Percentiles rank a stretch among this genome's conserved stretches.
Conservation (phyloP, 23 tunicate genomes). For the Halocynthia roretzi region DNA sequence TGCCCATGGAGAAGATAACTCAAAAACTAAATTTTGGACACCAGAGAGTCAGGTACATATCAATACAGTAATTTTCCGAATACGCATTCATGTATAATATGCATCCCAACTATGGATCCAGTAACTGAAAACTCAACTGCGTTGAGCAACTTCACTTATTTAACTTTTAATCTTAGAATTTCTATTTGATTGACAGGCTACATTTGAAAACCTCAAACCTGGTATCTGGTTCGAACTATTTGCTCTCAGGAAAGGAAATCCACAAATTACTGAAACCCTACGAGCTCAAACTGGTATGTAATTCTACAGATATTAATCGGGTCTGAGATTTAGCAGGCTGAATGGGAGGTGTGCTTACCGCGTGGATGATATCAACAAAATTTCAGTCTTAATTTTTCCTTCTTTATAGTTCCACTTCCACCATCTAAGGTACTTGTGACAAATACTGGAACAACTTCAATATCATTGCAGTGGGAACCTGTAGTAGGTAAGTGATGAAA, state of each 20-base stretch:
- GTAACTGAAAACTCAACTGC: too few species aligned
- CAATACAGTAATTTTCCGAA: too few species aligned
- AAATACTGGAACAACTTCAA: constrained; percentile 30
- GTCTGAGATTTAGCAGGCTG: too few species aligned
- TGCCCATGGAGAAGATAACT: too few species aligned
- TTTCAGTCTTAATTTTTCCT: background rate
- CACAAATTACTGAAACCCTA: constrained; percentile 31
- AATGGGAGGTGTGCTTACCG: too few species aligned
- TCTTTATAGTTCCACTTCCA: background rate
- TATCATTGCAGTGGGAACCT: constrained; percentile 49
- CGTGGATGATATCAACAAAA: background rate
- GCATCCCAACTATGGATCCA: too few species aligned
- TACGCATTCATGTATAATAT: too few species aligned
- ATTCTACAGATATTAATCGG: too few species aligned
- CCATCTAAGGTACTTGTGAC: constrained; percentile 4
- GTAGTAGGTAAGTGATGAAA: constrained; percentile 33
- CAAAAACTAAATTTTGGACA: too few species aligned
- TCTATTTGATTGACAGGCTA: background rate
- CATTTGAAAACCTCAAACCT: constrained; percentile 21
- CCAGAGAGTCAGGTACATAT: too few species aligned
- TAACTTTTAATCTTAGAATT: too few species aligned
- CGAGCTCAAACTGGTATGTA: constrained; percentile 27
- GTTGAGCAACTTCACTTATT: too few species aligned
- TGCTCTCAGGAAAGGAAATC: constrained; percentile 34
- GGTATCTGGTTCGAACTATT: constrained; percentile 56